Evolutionary conservation across 1,140 invertebrate species (phyloP), one percentile per base, ranked within the genome.

Genomic region (Microplitis demolitor): DNA sequence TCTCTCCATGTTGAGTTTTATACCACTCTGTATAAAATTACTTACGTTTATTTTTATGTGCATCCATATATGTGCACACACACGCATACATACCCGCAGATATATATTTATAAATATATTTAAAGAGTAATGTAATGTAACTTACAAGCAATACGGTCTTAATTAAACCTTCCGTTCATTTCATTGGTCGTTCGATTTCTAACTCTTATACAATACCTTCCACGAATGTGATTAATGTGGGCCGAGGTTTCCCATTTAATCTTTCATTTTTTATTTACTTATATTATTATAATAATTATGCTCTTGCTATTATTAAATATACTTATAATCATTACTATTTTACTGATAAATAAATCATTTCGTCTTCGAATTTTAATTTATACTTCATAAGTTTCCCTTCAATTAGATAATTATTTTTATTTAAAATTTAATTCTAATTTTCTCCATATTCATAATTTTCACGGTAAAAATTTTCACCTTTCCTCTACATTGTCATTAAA

Each of bases 131-230:
- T 33, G 31, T 61, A 16, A 61, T 61, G 16, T 31, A 8, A 33
- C 1, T 16, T 61, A 37, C 45, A 51, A 34, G 63, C 16, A 51
- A 24, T 24, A 24, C 24, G 24, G 39, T 63, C 61, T 39, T 63
- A 63, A 63, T 63, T 63, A 63, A 63, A 63, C 61, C 61, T 63
- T 63, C 35, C 61, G 61, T 63, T 45, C 39, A 45, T 45, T 45
- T 5, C 39, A 45, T 45, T 45, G 6, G 39, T 45, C 39, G 39
- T 45, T 63, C 61, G 61, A 63, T 63, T 63, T 63, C 61, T 63
- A 63, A 63, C 61, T 63, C 33, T 63, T 63, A 63, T 63, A 63
- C 61, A 63, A 63, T 63, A 63, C 33, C 61, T 37, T 37, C 24
- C 39, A 45, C 39, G 39, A 24, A 24, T 24, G 61, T 63, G 61